A percentile compares a stretch with the other conserved stretches of the same genome.
Evolutionary conservation across 2,888 invertebrate species (phyloP).

Genomic region (Xestoiulus laeticollis): DNA sequence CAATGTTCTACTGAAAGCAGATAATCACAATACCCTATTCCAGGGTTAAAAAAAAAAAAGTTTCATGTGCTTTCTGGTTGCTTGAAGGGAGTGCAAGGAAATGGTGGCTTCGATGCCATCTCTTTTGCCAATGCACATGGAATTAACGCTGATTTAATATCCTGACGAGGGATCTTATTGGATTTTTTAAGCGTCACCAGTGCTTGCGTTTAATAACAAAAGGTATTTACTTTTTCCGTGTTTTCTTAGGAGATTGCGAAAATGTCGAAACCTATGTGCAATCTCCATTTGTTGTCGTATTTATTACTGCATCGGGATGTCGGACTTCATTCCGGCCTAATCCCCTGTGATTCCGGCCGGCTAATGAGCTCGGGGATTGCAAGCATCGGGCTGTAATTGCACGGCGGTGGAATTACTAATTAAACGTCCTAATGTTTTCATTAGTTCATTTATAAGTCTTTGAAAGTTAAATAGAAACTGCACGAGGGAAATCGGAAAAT

Average conservation of each 20-base stretch:
- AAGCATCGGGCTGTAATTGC: neutral
- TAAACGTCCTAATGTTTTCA: conserved; percentile 47
- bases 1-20: neutral
- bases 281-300: conserved; percentile 18
- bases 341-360: conserved; percentile 7
- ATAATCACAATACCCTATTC: neutral
- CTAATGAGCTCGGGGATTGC: conserved; percentile 25
- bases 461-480: conserved; percentile 26
- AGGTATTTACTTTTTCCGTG: conserved; percentile 4
- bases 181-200: conserved; percentile 7
- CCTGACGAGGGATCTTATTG: neutral
- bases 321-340: conserved; percentile 6
- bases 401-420: conserved; percentile 34
- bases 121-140: neutral
- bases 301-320: neutral
- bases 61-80: neutral
- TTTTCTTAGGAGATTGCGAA: neutral
- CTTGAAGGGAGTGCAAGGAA: neutral
- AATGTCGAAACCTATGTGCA: neutral
- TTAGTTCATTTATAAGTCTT: conserved; percentile 31
- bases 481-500: neutral
- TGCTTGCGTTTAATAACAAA: neutral
- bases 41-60: neutral
- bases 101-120: neutral
- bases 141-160: conserved; percentile 26